Base-by-base conservation (phyloP, 2,888 invertebrate genomes). In the Neoitamus cyanurus region DNA sequence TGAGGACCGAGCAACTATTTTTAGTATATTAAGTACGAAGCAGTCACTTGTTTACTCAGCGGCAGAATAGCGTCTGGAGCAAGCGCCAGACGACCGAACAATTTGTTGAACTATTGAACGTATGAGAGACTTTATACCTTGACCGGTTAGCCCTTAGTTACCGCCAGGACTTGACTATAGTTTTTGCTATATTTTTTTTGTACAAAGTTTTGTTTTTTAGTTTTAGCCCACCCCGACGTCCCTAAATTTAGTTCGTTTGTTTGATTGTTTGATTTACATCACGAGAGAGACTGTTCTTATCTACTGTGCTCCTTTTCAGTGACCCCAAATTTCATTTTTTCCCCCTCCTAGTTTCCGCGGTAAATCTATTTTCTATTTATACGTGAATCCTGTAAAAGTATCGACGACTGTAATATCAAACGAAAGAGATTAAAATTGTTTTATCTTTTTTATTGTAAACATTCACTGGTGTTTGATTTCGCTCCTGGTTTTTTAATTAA, bases 391-490 rank as follows among this genome's bases (percentile, higher is more conserved):
- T 77, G 77, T 77, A 42, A 36, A 25, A 77, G 34, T 77, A 46
- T 77, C 77, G 42, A 42, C 77, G 42, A 77, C 46, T 77, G 77
- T 77, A 77, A 77, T 77, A 77, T 77, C 77, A 77, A 46, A 77
- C 46, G 77, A 77, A 77, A 77, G 77, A 77, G 46, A 77, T 77
- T 77, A 77, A 77, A 77, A 46, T 77, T 77, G 77, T 77, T 77
- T 77, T 77, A 77, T 42, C 46, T 77, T 77, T 77, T 77, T 77
- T 77, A 77, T 77, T 28, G 42, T 25, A 77, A 42, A 46, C 20
- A 34, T 73, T 58, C 11, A 58, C 9, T 25, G 37, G 4, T 73
- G 36, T 73, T 73, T 73, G 20, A 73, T 25, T 73, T 30, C 13
- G 9, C 2, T 15, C 70, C 70, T 25, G n/a, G 7, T 70, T 11